Evolutionary conservation across 2,888 invertebrate species (phyloP), one percentile per base, ranked within the genome.

Genomic region (Heliconius ismenius): DNA sequence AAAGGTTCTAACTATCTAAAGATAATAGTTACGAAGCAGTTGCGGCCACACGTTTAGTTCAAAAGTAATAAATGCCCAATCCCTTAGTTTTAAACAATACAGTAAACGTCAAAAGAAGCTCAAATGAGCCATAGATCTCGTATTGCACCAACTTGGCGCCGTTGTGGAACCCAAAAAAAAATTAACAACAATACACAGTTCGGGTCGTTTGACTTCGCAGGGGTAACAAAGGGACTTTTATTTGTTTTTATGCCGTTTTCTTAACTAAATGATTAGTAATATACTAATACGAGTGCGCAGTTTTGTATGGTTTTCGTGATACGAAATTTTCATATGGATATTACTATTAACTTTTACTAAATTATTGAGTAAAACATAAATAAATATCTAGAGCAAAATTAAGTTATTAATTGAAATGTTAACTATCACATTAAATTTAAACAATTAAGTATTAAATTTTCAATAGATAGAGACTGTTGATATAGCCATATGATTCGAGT

Each of bases 51-150:
- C 58, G 15, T 32, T 26, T 70, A 70, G 32, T 58, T 70, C 10
- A 10, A 70, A 58, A 58, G 32, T 7, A 70, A 70, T 70, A 70
- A 70, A 70, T 70, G 32, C 28, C n/a, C 58, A 54, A 58, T 58
- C 36, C 36, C 32, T 15, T 70, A 58, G 70, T 58, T 70, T 88
- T 88, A 88, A 91, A 92, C 92, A 32, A 58, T 70, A 70, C 58
- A 15, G 58, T 58, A 75, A 92, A 90, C 90, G 87, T 89, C 86
- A 87, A 85, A 87, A 87, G 89, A 86, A 85, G 90, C 89, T 91
- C 91, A 93, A 92, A 93, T 91, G 92, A 91, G 90, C 88, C 93
- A 91, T 91, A 89, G 88, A 89, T 92, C 91, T 93, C 92, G 88
- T 91, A 89, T 93, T 93, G 90, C 93, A 91, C 85, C 88, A 86